Conservation (phyloP, 2,797 vertebrate genomes). For the Macroramphosus scolopax region DNA sequence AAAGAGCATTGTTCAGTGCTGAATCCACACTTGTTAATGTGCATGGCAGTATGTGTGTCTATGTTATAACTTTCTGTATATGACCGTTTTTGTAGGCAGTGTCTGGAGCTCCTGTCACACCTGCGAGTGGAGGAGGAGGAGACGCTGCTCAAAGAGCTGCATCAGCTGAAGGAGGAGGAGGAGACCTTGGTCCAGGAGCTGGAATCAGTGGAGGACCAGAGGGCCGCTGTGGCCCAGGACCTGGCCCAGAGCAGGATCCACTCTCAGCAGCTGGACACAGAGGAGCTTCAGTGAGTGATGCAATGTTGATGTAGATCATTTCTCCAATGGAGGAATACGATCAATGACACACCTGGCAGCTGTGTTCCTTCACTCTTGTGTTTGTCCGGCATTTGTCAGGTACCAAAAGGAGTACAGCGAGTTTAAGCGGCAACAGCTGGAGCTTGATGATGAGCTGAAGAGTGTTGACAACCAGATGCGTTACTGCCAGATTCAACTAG, state of each 20-base stretch:
- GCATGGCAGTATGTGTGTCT: too few species aligned
- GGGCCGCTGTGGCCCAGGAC: constrained; percentile 86
- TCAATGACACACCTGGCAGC: not conserved
- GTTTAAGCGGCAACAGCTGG: constrained; percentile 96
- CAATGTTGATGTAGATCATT: accelerated
- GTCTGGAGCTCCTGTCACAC: constrained; percentile 92
- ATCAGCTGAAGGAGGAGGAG: constrained; percentile 87
- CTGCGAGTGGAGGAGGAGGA: constrained; percentile 91
- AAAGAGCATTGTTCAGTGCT: too few species aligned
- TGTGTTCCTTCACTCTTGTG: constrained; percentile 13
- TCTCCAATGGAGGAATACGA: not conserved
- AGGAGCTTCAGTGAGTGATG: constrained; percentile 92
- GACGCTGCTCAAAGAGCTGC: constrained; percentile 86
- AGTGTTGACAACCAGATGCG: constrained; percentile 98
- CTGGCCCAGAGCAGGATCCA: constrained; percentile 85
- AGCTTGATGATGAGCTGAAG: constrained; percentile 95
- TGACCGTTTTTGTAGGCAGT: constrained; percentile 78
- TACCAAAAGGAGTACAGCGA: constrained; percentile 98
- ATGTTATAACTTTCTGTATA: too few species aligned
- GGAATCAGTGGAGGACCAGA: constrained; percentile 90
- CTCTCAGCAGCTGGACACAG: constrained; percentile 89
- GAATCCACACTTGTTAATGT: too few species aligned
- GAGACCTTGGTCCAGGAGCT: constrained; percentile 89
- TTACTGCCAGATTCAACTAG: constrained; percentile 93
- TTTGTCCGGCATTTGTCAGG: constrained; percentile 65